These are phyloP conservation scores for Acipenser oxyrinchus DNA, from an alignment of 2,797 vertebrate genomes.

Conservation along the genomic window DNA sequence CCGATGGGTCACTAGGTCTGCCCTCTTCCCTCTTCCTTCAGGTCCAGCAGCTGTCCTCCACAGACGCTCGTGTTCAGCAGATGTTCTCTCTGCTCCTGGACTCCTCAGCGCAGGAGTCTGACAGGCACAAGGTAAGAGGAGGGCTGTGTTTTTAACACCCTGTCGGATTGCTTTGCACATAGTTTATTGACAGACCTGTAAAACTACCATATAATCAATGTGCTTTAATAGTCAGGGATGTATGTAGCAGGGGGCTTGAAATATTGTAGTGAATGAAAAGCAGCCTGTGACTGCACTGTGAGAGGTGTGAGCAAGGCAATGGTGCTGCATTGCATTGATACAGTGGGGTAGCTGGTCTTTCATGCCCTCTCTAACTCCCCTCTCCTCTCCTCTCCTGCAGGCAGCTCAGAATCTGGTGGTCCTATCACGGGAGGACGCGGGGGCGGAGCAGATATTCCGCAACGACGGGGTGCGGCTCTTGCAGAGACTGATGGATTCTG, in stretches of 20 bases:
- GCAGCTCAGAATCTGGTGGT: conserved; percentile 95
- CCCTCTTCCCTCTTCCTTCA: conserved; percentile 21
- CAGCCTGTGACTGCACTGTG: no score
- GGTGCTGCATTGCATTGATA: no score
- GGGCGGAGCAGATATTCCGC: conserved; percentile 92
- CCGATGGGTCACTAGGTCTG: background rate
- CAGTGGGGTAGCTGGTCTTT: no score
- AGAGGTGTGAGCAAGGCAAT: no score
- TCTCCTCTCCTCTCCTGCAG: conserved; percentile 36
- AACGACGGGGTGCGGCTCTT: conserved; percentile 82
- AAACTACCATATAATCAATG: no score
- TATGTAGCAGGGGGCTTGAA: no score
- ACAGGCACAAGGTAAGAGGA: conserved; percentile 53
- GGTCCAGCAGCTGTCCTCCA: conserved; percentile 75
- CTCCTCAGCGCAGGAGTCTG: conserved; percentile 41
- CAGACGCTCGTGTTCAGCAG: conserved; percentile 84
- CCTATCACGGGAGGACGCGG: conserved; percentile 84
- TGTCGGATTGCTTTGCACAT: background rate
- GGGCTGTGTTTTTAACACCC: no score
- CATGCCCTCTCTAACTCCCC: background rate
- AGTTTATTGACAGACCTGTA: background rate
- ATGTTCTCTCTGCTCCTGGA: conserved; percentile 90
- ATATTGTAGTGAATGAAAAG: no score
- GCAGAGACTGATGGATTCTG: conserved; percentile 69
- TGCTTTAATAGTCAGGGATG: no score